Base-by-base conservation (phyloP, 1,140 invertebrate genomes). In the Palaemon carinicauda region DNA sequence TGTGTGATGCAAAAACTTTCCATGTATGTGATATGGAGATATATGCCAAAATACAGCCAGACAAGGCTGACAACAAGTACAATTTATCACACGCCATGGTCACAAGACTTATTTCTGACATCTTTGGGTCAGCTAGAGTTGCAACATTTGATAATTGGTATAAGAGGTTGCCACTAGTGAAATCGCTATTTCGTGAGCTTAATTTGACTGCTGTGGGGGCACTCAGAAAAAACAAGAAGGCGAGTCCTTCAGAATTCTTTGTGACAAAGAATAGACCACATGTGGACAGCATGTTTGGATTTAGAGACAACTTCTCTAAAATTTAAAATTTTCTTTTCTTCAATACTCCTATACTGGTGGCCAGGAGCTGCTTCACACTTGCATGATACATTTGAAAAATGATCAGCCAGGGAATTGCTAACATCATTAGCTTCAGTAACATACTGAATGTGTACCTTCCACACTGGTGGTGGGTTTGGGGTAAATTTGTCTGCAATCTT, bases 171-270 rank as follows among this genome's bases (percentile, higher is more conserved):
- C 53, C 53, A 86, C 81, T 89, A 54, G 73, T 73, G 33, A 54
- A 88, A 15, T 51, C 24, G 21, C 65, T 89, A 52, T n/a, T 89
- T 50, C 77, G 77, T 79, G 27, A 83, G 14, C 51, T 89, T 10
- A 80, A 88, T 21, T 56, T 90, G 17, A 90, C 88, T n/a, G 41
- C 33, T 41, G 88, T 90, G 53, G 89, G 89, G 53, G 88, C 89
- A 4, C 15, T 90, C 31, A 87, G 71, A 17, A 84, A 87, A 53
- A 89, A 84, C 73, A 89, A 90, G 51, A 51, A 33, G 27, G 89
- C 89, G 31, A 27, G 89, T 51, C 89, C 89, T 17, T 15, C 19
- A n/a, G 87, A 87, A 50, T 87, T 56, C 87, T 19, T 85, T 4
- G 79, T 24, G 17, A 19, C 21, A 87, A 85, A 78, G 54, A 85